Base-by-base conservation (phyloP, 2,797 vertebrate genomes). In the Gymnodraco acuticeps region DNA sequence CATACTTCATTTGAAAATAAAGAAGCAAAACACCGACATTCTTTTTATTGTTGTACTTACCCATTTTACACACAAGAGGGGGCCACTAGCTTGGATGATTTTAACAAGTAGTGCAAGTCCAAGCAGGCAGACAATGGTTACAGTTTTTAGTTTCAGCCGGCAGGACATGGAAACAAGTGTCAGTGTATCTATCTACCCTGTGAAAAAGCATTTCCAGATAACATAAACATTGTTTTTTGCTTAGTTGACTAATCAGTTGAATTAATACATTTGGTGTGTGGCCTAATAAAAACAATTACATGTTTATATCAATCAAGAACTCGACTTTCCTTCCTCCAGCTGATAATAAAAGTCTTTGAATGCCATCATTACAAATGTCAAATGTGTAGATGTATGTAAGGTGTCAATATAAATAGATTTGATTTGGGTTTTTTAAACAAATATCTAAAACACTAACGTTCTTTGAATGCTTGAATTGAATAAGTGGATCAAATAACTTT, bases 21-120 rank as follows among this genome's bases (percentile, higher is more conserved):
- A 27, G 3, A 6, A 27, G 19, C 38, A 16, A 33, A 10, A 16
- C 20, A 13, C 1, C 15, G 8, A 16, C 7, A 12, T 8, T 19
- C 0, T 46, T 20, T 20, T 3, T 2, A 10, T 75, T 3, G 3
- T 41, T 71, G 17, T 52, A 54, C 42, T 70, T 55, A 31, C 73
- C 23, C 23, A n/a, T 53, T 48, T 73, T 2, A 45, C 0, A 58
- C 93, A 88, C 73, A 46, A 85, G 93, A 87, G 88, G 89, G 86
- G 89, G 90, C 89, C 81, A 91, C 31, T n/a, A 47, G 64, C 42
- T 20, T 27, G 27, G 20, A 1, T 23, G 43, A 54, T 50, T 62
- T 43, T 67, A 31, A 56, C 9, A 31, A 20, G 33, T 0, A 5
- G 17, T 1, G 14, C 3, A 3, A 16, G 1, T 20, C 14, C 53